These are phyloP conservation scores for Anoplolepis gracilipes DNA, from an alignment of 1,140 invertebrate species.

Conservation along the genomic window DNA sequence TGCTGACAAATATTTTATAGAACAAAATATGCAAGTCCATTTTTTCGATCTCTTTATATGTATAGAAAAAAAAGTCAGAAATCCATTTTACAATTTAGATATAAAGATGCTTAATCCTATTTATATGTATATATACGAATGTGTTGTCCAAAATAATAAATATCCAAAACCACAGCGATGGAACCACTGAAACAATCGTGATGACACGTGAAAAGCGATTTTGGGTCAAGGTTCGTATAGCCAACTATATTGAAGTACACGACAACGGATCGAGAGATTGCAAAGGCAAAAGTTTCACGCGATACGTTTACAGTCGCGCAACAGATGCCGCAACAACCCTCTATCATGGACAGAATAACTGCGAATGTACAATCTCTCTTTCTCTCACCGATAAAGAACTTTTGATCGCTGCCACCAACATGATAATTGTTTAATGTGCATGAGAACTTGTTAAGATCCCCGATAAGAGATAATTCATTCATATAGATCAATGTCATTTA, in stretches of 20 bases:
- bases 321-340: constrained; percentile 43
- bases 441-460: background rate
- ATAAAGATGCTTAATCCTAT: background rate
- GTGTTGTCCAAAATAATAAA: constrained; percentile 36
- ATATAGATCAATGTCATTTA: background rate
- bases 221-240: constrained; percentile 49
- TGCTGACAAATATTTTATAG: background rate
- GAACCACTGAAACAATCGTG: background rate
- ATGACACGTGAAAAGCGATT: constrained; percentile 44
- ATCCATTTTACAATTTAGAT: background rate
- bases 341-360: constrained; percentile 9
- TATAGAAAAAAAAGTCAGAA: background rate
- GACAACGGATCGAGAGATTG: constrained; percentile 54
- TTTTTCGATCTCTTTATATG: background rate
- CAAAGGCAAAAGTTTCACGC: constrained; percentile 53
- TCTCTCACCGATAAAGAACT: constrained; percentile 43
- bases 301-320: constrained; percentile 39
- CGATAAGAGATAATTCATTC: constrained; percentile 31
- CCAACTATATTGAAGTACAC: constrained; percentile 30
- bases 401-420: constrained; percentile 24
- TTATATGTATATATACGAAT: constrained; percentile 7
- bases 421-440: background rate
- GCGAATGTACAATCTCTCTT: background rate
- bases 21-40: background rate
- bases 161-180: constrained; percentile 6